Percentiles rank a stretch among this genome's conserved stretches.
Evolutionary conservation across 2,113 vertebrate species (phyloP).

Genomic region (Tragelaphus buxtoni): DNA sequence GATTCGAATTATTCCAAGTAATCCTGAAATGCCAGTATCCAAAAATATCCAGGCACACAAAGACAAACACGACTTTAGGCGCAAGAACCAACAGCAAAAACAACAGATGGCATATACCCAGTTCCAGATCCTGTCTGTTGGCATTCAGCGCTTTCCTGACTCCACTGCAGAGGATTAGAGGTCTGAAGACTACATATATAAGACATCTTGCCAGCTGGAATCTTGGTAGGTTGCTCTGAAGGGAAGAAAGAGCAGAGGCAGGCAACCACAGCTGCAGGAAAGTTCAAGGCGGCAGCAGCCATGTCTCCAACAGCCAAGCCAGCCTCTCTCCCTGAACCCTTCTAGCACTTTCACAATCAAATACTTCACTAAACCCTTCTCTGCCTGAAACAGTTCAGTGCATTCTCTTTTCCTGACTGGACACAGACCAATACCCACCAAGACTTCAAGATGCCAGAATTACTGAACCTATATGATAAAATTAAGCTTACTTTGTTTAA

Average conservation of each 20-base stretch:
- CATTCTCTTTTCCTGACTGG: background rate
- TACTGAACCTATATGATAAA: background rate
- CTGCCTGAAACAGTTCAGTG: background rate
- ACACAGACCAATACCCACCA: background rate
- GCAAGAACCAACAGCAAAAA: slow-evolving; percentile 42
- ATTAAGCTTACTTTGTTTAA: background rate
- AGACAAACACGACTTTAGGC: slow-evolving; percentile 46
- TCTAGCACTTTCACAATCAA: background rate
- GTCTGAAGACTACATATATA: background rate
- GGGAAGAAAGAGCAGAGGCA: background rate
- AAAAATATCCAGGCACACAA: slow-evolving; percentile 46
- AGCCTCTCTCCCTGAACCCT: background rate
- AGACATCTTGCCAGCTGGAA: background rate
- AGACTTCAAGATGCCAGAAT: background rate
- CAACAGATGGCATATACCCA: slow-evolving; percentile 31
- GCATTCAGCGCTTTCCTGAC: background rate
- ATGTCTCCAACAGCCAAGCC: background rate
- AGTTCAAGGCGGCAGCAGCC: background rate
- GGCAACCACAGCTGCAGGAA: background rate
- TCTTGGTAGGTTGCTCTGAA: background rate
- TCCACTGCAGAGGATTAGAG: background rate
- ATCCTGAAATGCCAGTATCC: slow-evolving; percentile 15
- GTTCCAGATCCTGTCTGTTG: slow-evolving; percentile 7
- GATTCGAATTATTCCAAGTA: background rate
- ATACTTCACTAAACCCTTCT: background rate